Evolutionary conservation across 2,797 vertebrate genomes (phyloP).

Genomic region (Squalus acanthias): DNA sequence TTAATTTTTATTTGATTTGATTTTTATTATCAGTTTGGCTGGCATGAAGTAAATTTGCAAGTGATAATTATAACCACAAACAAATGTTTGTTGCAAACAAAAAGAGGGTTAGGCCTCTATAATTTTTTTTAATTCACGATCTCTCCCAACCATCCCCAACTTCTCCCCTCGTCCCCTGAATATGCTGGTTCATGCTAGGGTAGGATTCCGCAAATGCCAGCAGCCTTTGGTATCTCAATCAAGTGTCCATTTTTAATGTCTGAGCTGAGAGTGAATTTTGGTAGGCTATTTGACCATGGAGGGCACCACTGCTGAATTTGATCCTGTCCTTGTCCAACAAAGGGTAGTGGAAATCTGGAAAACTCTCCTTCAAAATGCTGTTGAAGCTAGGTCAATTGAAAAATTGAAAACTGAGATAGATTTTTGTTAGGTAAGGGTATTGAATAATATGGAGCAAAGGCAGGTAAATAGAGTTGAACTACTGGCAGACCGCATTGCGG

Average conservation of each 20-base stretch:
- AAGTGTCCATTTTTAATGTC: not conserved
- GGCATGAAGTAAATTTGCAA: not conserved
- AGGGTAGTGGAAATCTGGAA: not conserved
- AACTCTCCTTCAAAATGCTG: not conserved
- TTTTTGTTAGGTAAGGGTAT: not conserved
- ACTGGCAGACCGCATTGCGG: no score
- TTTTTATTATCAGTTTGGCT: not conserved
- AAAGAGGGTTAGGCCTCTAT: not conserved
- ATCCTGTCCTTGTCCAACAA: not conserved
- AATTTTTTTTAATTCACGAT: not conserved
- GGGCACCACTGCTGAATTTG: not conserved
- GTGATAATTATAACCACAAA: not conserved
- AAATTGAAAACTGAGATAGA: not conserved
- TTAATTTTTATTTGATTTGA: not conserved
- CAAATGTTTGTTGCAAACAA: not conserved
- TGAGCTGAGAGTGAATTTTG: not conserved
- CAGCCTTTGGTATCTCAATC: not conserved
- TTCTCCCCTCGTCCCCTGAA: not conserved
- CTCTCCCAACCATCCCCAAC: not conserved
- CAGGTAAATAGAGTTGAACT: not conserved
- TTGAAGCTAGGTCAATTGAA: not conserved
- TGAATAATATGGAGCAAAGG: not conserved
- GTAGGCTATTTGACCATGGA: not conserved
- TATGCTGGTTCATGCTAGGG: not conserved
- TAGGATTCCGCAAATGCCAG: not conserved